phyloP scores from a whole-genome alignment of 2,113 vertebrate genomes.

The Gyps fulvus region DNA sequence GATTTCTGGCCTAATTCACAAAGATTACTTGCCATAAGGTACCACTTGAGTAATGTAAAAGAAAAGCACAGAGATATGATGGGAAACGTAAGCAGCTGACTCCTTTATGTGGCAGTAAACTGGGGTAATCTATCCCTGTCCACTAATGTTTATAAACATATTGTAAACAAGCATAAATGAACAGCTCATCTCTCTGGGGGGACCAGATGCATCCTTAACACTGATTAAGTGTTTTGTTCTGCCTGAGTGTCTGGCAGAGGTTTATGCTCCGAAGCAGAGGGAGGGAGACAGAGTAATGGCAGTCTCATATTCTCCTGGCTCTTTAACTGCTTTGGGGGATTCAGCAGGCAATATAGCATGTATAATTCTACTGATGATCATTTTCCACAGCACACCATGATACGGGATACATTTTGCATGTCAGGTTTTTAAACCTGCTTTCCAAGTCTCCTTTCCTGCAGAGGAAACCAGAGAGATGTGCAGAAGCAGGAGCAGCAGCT shows the following conservation, averaged over 20 bases:
- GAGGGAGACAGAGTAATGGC: slow-evolving; percentile 56
- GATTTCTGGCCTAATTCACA: slow-evolving; percentile 25
- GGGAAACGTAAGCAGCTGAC: slow-evolving; percentile 33
- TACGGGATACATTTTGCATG: not conserved
- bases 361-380: slow-evolving; percentile 14
- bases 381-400: not conserved
- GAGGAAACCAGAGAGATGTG: fast-evolving
- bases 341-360: not conserved
- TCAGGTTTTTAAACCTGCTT: not conserved
- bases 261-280: slow-evolving; percentile 53
- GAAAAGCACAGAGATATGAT: slow-evolving; percentile 7
- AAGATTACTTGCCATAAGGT: slow-evolving; percentile 38
- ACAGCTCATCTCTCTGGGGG: slow-evolving; percentile 68
- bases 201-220: slow-evolving; percentile 74
- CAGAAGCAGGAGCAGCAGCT: not conserved
- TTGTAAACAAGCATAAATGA: slow-evolving; percentile 75
- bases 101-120: slow-evolving; percentile 25
- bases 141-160: slow-evolving; percentile 75
- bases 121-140: slow-evolving; percentile 59
- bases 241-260: slow-evolving; percentile 70
- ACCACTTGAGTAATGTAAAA: slow-evolving; percentile 38
- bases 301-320: slow-evolving; percentile 57
- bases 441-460: fast-evolving
- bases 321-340: slow-evolving; percentile 51
- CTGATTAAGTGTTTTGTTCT: slow-evolving; percentile 79